Evolutionary conservation across 1,140 invertebrate species (phyloP), one percentile per base, ranked within the genome.

Genomic region (Bombus pascuorum): DNA sequence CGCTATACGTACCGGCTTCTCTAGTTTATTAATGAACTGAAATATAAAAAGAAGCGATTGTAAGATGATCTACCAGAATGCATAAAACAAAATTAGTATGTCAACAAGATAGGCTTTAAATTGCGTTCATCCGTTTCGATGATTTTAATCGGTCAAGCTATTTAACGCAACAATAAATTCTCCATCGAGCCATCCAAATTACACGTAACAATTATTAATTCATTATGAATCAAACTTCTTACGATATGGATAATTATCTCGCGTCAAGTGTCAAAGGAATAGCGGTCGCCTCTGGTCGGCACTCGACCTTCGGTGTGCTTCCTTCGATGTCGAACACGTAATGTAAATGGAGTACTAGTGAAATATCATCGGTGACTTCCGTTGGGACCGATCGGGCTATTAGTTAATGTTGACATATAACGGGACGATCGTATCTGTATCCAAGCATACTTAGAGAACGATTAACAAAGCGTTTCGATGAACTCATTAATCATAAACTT

Each of bases 361-460:
- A 73, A 81, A 73, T 81, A 81, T 73, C 73, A 81, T 34, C 65
- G 42, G 28, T 25, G 59, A 73, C 47, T 42, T 73, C 80, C 47
- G 13, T 25, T 42, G 47, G 22, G n/a, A n/a, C 34, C 78, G 25
- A 9, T 15, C 22, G 65, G n/a, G 39, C 53, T 73, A 75, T 75
- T 82, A 71, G 39, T 82, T 75, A 65, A 62, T 44, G 81, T 34
- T 66, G 71, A 75, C 71, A 37, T 13, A 47, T 44, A 82, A 75
- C 71, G 28, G 37, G n/a, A 28, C 34, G 32, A 81, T 39, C 32
- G 10, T 53, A 22, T 53, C 1, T 5, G 47, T 53, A 53, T 75
- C 42, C n/a, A 37, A 25, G n/a, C 22, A 22, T 75, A 82, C 22
- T 62, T 65, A 75, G 37, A 44, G 37, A 75, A 82, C 71, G 34